phyloP scores from a whole-genome alignment of 2,797 vertebrate genomes.

The Scolopax rusticola region DNA sequence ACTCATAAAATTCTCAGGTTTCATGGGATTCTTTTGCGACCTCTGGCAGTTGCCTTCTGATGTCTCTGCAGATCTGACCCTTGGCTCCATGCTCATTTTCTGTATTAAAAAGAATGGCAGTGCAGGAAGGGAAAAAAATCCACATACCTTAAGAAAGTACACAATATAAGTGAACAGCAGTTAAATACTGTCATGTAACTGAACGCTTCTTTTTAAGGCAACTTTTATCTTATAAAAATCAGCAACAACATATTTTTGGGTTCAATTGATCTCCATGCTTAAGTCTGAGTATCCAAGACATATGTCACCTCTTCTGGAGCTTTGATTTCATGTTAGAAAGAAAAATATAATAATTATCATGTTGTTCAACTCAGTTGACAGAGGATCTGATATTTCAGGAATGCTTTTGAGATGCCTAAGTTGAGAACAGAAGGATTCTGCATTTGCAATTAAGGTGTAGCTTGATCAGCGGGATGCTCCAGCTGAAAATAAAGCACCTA shows the following conservation, averaged over 20 bases:
- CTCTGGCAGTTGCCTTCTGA: neutral
- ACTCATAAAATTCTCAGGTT: neutral
- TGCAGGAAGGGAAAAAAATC: neutral
- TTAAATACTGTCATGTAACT: neutral
- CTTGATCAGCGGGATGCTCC: slow-evolving; percentile 18
- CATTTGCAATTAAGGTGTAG: slow-evolving; percentile 26
- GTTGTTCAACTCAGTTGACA: slow-evolving; percentile 29
- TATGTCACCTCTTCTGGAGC: neutral
- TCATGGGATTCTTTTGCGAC: neutral
- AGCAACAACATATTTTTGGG: neutral
- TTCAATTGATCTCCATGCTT: neutral
- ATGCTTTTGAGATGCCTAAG: slow-evolving; percentile 28
- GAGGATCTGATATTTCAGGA: slow-evolving; percentile 33
- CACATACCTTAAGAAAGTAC: neutral
- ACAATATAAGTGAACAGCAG: neutral
- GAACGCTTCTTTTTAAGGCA: neutral
- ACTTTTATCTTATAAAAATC: slow-evolving; percentile 44
- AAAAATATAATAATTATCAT: slow-evolving; percentile 51
- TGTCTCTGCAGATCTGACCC: neutral
- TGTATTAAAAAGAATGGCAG: neutral
- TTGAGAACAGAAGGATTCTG: slow-evolving; percentile 10
- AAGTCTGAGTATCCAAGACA: slow-evolving; percentile 36
- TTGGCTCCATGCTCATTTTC: neutral
- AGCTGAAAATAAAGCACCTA: slow-evolving; percentile 51
- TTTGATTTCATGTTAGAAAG: slow-evolving; percentile 53